A percentile compares a stretch with the other conserved stretches of the same genome.
Conservation (phyloP, 2,797 vertebrate genomes). For the Clarias pachynema region DNA sequence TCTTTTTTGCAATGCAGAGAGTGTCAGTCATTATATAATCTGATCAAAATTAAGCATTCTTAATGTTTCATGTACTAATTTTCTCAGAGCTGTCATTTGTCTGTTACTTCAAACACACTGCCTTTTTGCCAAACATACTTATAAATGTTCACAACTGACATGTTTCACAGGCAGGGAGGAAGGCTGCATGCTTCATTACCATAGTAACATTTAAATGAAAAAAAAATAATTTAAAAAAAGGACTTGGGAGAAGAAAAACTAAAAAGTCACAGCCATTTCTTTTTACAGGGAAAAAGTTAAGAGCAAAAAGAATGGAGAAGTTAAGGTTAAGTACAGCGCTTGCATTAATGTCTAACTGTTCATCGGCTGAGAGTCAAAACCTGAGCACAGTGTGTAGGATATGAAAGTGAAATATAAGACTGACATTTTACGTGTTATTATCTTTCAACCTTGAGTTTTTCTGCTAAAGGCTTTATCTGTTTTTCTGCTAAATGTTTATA, state of each 20-base stretch:
- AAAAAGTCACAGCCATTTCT: neutral
- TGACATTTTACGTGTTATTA: neutral
- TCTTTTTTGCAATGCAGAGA: too few species aligned
- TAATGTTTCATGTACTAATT: neutral
- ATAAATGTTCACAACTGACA: neutral
- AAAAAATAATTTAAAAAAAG: neutral
- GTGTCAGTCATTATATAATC: neutral
- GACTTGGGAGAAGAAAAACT: neutral
- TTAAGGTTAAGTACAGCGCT: neutral
- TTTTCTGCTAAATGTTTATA: neutral
- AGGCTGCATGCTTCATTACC: neutral
- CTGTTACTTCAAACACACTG: neutral
- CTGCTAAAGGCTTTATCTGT: neutral
- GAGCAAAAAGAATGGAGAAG: neutral
- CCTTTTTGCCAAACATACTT: neutral
- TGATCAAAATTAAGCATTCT: neutral
- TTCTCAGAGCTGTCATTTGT: neutral
- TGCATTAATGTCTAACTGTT: neutral
- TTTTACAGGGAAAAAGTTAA: neutral
- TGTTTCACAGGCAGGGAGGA: neutral
- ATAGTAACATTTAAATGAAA: neutral
- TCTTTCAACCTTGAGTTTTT: neutral
- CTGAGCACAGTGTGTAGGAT: too few species aligned
- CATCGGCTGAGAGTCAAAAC: neutral
- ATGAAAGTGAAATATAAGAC: neutral